These are phyloP conservation scores for Arrhamphus sclerolepis DNA, from an alignment of 2,797 vertebrate genomes.

Conservation along the genomic window DNA sequence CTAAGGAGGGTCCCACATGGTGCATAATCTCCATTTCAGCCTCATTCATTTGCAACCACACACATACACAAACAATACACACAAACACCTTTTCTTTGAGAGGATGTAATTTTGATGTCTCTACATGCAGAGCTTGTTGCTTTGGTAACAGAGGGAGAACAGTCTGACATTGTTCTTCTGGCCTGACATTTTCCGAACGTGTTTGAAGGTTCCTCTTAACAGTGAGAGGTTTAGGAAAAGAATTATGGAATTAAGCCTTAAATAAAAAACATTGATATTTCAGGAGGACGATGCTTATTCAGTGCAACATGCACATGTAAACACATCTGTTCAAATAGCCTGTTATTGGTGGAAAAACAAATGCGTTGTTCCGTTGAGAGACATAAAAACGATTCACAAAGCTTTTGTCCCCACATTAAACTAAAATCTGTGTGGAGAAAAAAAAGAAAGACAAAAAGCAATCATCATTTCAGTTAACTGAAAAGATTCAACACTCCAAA, in stretches of 20 bases:
- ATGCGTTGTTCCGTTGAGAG: background rate
- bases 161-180: slow-evolving; percentile 60
- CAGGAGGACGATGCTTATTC: too few species aligned
- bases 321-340: too few species aligned
- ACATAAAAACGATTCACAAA: too few species aligned
- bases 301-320: too few species aligned
- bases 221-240: slow-evolving; percentile 30
- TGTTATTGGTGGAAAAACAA: background rate
- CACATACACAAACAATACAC: too few species aligned
- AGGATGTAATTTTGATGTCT: slow-evolving; percentile 64
- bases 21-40: background rate
- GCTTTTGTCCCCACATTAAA: background rate
- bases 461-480: background rate
- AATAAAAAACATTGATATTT: too few species aligned
- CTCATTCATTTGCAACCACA: background rate
- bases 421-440: background rate
- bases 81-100: slow-evolving; percentile 41
- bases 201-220: slow-evolving; percentile 62
- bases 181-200: slow-evolving; percentile 72
- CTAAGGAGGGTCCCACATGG: slow-evolving; percentile 5
- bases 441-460: slow-evolving; percentile 5
- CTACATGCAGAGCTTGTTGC: slow-evolving; percentile 67
- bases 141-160: slow-evolving; percentile 69
- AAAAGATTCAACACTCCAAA: slow-evolving; percentile 1
- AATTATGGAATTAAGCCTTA: background rate